Percentiles rank a stretch among this genome's conserved stretches.
Conservation (phyloP, 2,113 vertebrate species). For the Engystomops pustulosus region DNA sequence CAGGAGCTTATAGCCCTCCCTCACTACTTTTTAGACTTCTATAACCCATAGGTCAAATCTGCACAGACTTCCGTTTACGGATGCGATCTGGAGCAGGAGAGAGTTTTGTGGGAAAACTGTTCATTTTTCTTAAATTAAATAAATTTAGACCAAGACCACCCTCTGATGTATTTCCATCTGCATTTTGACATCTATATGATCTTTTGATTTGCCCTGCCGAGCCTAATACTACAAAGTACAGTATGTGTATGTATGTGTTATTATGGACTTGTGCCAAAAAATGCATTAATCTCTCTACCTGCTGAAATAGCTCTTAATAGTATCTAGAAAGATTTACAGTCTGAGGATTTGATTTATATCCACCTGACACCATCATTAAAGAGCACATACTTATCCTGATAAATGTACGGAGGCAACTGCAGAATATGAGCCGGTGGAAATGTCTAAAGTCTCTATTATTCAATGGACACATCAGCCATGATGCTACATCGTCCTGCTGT, state of each 20-base stretch:
- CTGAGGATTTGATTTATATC: background rate
- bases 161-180: background rate
- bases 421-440: background rate
- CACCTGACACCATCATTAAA: background rate
- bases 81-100: too few relatives aligned
- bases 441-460: too few relatives aligned
- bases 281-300: background rate
- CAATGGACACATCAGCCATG: too few relatives aligned
- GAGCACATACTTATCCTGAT: background rate
- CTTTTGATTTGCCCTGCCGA: background rate
- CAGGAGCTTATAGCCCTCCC: too few relatives aligned
- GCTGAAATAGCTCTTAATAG: background rate
- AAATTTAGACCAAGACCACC: too few relatives aligned
- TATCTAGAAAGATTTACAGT: background rate
- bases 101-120: too few relatives aligned
- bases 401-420: background rate
- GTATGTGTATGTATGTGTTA: background rate
- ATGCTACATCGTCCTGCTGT: too few relatives aligned
- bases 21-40: too few relatives aligned
- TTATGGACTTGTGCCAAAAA: slow-evolving; percentile 15
- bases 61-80: too few relatives aligned
- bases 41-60: too few relatives aligned
- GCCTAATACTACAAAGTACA: background rate
- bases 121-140: too few relatives aligned
- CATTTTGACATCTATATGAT: background rate